Evolutionary conservation across 1,140 invertebrate genomes (phyloP).

Genomic region (Drosophila nasuta): DNA sequence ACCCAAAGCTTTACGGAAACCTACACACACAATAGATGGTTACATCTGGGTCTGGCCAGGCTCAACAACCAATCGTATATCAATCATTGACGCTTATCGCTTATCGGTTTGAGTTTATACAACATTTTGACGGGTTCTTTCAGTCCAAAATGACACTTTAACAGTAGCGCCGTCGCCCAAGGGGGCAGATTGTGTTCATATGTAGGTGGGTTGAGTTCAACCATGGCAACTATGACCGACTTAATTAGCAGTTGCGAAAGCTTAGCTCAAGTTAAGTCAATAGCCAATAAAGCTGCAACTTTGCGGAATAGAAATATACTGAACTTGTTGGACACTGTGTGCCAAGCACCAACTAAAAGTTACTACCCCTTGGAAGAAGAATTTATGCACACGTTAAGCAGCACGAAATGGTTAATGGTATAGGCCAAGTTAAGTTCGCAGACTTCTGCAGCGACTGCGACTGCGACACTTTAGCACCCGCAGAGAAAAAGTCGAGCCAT

Average conservation of each 20-base stretch:
- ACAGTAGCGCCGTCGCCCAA: background rate
- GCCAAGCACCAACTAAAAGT: constrained; percentile 29
- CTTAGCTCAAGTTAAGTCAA: background rate
- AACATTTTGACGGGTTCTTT: constrained; percentile 24
- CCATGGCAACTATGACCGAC: background rate
- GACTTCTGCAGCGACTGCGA: background rate
- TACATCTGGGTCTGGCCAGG: constrained; percentile 17
- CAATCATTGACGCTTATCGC: constrained; percentile 35
- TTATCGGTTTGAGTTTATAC: constrained; percentile 6
- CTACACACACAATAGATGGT: background rate
- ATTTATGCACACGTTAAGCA: constrained; percentile 53
- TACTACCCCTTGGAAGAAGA: background rate
- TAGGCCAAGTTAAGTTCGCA: constrained; percentile 11
- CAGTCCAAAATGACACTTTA: background rate
- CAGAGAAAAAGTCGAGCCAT: constrained; percentile 39
- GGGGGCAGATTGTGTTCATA: background rate
- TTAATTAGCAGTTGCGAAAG: constrained; percentile 15
- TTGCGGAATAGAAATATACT: background rate
- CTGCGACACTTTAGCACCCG: constrained; percentile 19
- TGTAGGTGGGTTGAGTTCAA: too few species aligned
- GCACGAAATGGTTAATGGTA: constrained; percentile 27
- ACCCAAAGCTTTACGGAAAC: background rate
- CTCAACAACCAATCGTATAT: constrained; percentile 16
- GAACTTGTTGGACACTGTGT: background rate
- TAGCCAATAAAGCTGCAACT: background rate